Base-by-base conservation (phyloP, 1,140 invertebrate species). In the Aphelenchoides avenae region DNA sequence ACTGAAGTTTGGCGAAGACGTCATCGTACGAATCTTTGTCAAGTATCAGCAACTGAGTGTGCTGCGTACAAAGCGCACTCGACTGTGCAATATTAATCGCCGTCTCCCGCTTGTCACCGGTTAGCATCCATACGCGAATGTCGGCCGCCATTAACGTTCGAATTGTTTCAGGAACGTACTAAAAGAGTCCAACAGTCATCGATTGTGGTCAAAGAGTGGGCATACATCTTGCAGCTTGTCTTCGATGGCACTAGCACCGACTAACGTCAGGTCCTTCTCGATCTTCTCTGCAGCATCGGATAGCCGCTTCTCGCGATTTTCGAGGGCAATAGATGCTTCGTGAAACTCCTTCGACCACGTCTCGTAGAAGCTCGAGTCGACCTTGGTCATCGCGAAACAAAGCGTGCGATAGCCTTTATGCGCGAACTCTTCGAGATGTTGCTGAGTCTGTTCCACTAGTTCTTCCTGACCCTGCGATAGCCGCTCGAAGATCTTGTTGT, bases 1-100 rank as follows among this genome's bases (percentile, higher is more conserved):
- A 57, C 43, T 65, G 57, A 36, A 71, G 27, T 20, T 61, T 62
- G 22, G 40, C 37, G 3, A 53, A 42, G 9, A 52, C 64, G n/a
- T 66, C 70, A 82, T 97, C 91, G 43, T 94, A 80, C 61, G 87
- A 89, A 66, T 86, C 84, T 81, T 94, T 90, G 80, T 96, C 94
- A 24, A 97, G 83, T 50, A 95, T 85, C 52, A 96, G 82, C 26
- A 97, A 81, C 66, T 87, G 86, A 85, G 90, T 94, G 62, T 84
- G 83, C 74, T 87, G 84, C 47, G 84, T 85, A 42, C 97, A 85
- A 31, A 98, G 83, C 66, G 84, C 85, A 73, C 90, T 92, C 4
- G 92, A 94, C 78, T 96, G 91, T 79, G 83, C 93, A 77, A 98
- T 97, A 79, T 97, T 97, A 55, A 98, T 96, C 42, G 94, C 94